These are phyloP conservation scores for Triops longicaudatus DNA, from an alignment of 1,140 invertebrate genomes.

Conservation along the genomic window DNA sequence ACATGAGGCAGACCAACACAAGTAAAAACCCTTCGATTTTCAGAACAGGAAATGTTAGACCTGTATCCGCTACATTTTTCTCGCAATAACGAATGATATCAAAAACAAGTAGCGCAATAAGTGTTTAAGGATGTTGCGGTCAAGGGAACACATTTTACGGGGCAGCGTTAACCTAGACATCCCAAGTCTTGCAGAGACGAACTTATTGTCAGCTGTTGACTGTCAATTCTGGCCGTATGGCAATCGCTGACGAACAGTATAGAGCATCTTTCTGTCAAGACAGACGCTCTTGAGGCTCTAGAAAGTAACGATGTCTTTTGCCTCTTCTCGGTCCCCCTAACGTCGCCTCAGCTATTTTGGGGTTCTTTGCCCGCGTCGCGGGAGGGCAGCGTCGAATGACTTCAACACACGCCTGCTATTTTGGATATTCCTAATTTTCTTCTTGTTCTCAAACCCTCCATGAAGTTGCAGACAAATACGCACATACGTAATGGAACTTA, in stretches of 20 bases:
- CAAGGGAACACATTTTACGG: not conserved
- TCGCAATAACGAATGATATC: not conserved
- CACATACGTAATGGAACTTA: not conserved
- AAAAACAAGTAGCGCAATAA: not conserved
- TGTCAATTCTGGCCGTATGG: constrained; percentile 5
- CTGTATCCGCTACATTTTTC: not conserved
- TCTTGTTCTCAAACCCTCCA: not conserved
- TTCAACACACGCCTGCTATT: not conserved
- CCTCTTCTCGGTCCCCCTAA: not conserved
- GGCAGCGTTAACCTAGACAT: not conserved
- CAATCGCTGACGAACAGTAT: not conserved
- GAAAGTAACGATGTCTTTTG: not conserved
- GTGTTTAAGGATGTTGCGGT: constrained; percentile 3
- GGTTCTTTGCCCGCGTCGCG: not conserved
- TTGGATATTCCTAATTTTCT: not conserved
- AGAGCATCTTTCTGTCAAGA: constrained; percentile 1
- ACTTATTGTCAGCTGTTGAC: not conserved
- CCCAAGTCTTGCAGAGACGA: not conserved
- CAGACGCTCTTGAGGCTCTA: not conserved
- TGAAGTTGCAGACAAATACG: not conserved
- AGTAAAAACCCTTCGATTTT: not conserved
- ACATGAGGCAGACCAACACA: not conserved
- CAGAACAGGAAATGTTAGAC: not conserved
- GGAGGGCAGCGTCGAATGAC: not conserved
- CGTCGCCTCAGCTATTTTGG: not conserved